Evolutionary conservation across 2,113 vertebrate genomes (phyloP).

Genomic region (Malurus melanocephalus): DNA sequence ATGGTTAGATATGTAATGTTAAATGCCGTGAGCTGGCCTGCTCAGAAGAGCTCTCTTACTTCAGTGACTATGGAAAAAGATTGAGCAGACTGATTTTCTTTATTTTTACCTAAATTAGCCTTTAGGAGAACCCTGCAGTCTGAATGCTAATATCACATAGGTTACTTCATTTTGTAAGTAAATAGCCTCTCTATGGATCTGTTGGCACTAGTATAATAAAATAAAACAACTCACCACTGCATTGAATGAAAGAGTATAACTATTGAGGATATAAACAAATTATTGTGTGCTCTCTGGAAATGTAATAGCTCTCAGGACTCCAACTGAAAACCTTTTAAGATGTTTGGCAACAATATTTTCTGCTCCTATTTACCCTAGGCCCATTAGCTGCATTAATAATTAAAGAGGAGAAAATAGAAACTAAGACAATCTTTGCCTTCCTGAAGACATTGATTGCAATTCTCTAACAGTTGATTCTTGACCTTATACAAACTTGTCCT

Average conservation of each 20-base stretch:
- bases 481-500: constrained; percentile 31
- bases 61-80: not conserved
- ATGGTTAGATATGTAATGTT: not conserved
- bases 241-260: constrained; percentile 14
- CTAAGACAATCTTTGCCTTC: constrained; percentile 14
- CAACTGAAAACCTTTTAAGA: constrained; percentile 50
- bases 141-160: not conserved
- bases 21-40: not conserved
- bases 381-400: constrained; percentile 57
- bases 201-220: not conserved
- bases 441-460: constrained; percentile 24
- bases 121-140: not conserved
- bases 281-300: constrained; percentile 11
- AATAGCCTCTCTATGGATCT: constrained; percentile 5
- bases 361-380: constrained; percentile 8
- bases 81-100: not conserved
- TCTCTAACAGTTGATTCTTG: not conserved
- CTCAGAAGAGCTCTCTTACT: not conserved
- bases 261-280: constrained; percentile 39
- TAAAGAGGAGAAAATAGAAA: constrained; percentile 23
- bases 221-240: not conserved
- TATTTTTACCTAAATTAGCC: constrained; percentile 33
- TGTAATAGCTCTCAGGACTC: constrained; percentile 23
- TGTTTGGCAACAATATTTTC: constrained; percentile 47
- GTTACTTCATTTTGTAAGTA: constrained; percentile 23